Evolutionary conservation across 1,140 invertebrate species (phyloP), one percentile per base, ranked within the genome.

Genomic region (Penaeus vannamei): DNA sequence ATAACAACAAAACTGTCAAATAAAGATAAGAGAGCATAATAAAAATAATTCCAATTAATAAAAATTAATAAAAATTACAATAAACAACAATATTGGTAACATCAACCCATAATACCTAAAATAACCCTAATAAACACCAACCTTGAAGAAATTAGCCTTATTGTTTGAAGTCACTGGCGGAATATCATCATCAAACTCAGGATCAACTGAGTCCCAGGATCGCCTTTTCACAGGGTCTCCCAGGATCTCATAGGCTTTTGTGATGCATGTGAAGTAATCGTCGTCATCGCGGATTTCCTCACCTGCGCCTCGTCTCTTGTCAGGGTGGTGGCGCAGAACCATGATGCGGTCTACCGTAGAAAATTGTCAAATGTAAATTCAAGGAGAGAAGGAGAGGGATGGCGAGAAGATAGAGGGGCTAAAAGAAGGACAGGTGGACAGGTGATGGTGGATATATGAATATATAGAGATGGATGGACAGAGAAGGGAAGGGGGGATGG

Each of bases 241-340:
- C 89, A 98, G 94, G 53, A 96, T 97, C 94, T 99, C 98, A 95
- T 97, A 98, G 23, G 98, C 98, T 94, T 98, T 98, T n/a, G 98
- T 99, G 92, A 99, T 99, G 93, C 98, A 99, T 0, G 98, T 98
- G 93, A 99, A 99, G 93, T 99, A 99, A 94, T 99, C 98, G 92
- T 98, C 96, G 91, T 98, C 97, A 2, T 95, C 94, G 90, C 95
- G 95, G 20, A 98, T 95, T 91, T 97, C 95, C 93, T 98, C 97
- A 69, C 97, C 96, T 93, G 95, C 94, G 83, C 96, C 96, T 94
- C 97, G 96, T 87, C 98, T 95, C 93, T 99, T 99, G 93, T 99
- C 99, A 0, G 99, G 99, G 94, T 99, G 99, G 93, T 99, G 98
- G 92, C 96, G 96, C 46, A 99, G 94, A 53, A 99, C 98, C 94